Conservation (phyloP, 2,888 invertebrate species). For the Yponomeuta evonymella region DNA sequence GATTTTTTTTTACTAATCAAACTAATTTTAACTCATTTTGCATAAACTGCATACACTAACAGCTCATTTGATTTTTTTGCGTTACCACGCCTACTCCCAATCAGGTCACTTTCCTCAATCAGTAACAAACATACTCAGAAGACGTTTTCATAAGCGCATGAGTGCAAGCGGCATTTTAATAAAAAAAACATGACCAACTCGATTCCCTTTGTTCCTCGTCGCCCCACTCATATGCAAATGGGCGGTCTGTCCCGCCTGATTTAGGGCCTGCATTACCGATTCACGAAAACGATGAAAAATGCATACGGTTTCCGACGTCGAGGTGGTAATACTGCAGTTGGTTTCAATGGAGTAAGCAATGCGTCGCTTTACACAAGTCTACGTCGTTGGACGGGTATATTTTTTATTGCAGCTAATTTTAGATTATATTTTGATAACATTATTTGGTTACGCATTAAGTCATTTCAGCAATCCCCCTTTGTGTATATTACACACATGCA, state of each 20-base stretch:
- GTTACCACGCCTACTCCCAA: too few relatives aligned
- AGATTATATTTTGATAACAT: too few relatives aligned
- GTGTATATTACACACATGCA: too few relatives aligned
- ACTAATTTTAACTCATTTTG: too few relatives aligned
- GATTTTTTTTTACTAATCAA: too few relatives aligned
- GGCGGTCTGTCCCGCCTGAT: conserved; percentile 47
- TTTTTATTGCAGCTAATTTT: background rate
- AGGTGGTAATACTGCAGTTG: conserved; percentile 14
- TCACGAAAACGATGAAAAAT: conserved; percentile 54
- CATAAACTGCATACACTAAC: too few relatives aligned
- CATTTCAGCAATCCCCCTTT: too few relatives aligned
- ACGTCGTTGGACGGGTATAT: background rate
- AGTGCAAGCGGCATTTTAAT: conserved; percentile 29
- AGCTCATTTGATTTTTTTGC: too few relatives aligned
- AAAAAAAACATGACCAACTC: conserved; percentile 22
- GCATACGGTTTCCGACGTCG: conserved; percentile 31
- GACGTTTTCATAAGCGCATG: background rate
- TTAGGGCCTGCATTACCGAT: conserved; percentile 58
- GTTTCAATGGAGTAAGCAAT: conserved; percentile 5
- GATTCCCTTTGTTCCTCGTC: conserved; percentile 67
- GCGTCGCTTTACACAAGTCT: background rate
- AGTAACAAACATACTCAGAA: background rate
- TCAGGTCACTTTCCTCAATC: too few relatives aligned
- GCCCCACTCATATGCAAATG: conserved; percentile 70
- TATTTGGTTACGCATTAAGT: too few relatives aligned